These are phyloP conservation scores for Drosophila bifasciata DNA, from an alignment of 1,140 invertebrate species.

Conservation along the genomic window DNA sequence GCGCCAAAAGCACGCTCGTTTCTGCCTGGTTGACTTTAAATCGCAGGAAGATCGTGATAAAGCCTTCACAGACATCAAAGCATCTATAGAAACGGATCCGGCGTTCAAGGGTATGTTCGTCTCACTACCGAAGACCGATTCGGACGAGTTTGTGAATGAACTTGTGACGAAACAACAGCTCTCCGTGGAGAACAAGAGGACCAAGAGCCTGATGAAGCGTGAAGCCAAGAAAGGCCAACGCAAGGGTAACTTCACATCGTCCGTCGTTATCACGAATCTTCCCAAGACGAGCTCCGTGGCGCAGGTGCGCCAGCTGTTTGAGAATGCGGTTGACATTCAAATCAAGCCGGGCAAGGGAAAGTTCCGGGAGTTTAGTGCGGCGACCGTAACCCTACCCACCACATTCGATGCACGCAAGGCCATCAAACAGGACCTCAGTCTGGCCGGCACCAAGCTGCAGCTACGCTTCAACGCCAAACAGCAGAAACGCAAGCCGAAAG, in stretches of 20 bases:
- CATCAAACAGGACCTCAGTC: conserved; percentile 56
- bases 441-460: conserved; percentile 57
- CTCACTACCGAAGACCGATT: conserved; percentile 72
- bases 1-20: conserved; percentile 75
- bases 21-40: conserved; percentile 73
- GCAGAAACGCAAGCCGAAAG: conserved; percentile 25
- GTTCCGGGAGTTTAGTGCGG: conserved; percentile 62
- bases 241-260: conserved; percentile 67
- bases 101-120: conserved; percentile 55
- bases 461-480: conserved; percentile 66
- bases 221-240: conserved; percentile 52
- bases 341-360: conserved; percentile 68
- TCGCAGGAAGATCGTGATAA: conserved; percentile 59
- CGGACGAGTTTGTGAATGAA: conserved; percentile 68
- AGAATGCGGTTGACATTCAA: conserved; percentile 76
- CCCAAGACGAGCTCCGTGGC: conserved; percentile 62
- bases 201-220: conserved; percentile 60
- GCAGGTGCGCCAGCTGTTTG: conserved; percentile 67
- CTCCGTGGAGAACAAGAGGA: conserved; percentile 63
- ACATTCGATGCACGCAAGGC: conserved; percentile 68
- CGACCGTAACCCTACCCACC: conserved; percentile 69
- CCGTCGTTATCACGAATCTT: conserved; percentile 71
- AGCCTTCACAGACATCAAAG: conserved; percentile 51
- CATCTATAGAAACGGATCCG: conserved; percentile 37
- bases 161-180: conserved; percentile 67